Percentiles rank a stretch among this genome's conserved stretches.
Conservation (phyloP, 2,888 invertebrate species). For the Gastrophysa polygoni region DNA sequence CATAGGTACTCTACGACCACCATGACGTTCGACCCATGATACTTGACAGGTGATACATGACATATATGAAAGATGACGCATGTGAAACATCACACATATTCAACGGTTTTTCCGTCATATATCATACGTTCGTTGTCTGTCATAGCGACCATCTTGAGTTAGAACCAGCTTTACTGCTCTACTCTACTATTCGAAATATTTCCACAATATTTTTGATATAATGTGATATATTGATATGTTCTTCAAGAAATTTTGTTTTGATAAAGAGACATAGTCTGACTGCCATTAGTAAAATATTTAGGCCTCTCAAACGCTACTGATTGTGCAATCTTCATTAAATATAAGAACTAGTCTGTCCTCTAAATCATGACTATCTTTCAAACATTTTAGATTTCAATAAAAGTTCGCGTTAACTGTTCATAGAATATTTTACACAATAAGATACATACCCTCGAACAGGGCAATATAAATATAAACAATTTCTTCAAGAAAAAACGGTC, state of each 20-base stretch:
- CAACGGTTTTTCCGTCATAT: no score
- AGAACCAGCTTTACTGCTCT: no score
- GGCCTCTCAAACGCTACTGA: slow-evolving; percentile 55
- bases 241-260: no score
- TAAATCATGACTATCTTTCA: slow-evolving; percentile 22
- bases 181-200: no score
- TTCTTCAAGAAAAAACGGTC: slow-evolving; percentile 39
- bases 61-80: no score
- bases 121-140: no score
- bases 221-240: no score
- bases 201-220: slow-evolving; percentile 21
- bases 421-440: slow-evolving; percentile 28
- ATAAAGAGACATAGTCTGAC: slow-evolving; percentile 47
- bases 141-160: no score
- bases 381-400: slow-evolving; percentile 30
- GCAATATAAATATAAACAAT: slow-evolving; percentile 44
- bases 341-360: slow-evolving; percentile 32
- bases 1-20: no score
- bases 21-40: no score
- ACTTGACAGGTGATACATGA: no score
- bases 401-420: slow-evolving; percentile 24
- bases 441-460: slow-evolving; percentile 40
- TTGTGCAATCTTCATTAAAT: slow-evolving; percentile 42
- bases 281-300: slow-evolving; percentile 48
- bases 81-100: no score